Evolutionary conservation across 2,888 invertebrate species (phyloP).

Genomic region (Clepsis dumicolana): DNA sequence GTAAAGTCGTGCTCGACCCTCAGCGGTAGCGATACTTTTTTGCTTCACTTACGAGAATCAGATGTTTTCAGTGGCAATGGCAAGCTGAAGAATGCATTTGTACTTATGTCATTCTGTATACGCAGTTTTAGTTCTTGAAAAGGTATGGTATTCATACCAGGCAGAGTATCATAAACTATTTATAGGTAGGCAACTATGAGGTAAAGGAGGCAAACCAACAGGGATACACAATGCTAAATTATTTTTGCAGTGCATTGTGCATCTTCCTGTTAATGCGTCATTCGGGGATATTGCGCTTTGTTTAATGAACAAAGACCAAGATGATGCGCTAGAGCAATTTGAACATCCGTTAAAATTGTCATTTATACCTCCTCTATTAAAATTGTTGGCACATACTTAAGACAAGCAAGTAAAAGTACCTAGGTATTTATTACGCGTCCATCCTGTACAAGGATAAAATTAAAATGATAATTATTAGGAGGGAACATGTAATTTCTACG

Average conservation of each 20-base stretch:
- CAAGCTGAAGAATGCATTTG: too few relatives aligned
- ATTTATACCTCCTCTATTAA: background rate
- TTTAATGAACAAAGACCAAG: constrained; percentile 2
- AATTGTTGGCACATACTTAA: background rate
- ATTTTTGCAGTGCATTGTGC: background rate
- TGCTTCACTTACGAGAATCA: too few relatives aligned
- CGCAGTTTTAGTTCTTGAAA: background rate
- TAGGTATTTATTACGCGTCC: too few relatives aligned
- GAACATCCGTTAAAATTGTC: background rate
- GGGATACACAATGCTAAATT: background rate
- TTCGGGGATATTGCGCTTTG: background rate
- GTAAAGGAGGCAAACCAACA: background rate
- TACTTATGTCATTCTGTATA: too few relatives aligned
- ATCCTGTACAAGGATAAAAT: too few relatives aligned
- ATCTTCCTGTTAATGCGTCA: constrained; percentile 10
- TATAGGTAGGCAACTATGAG: background rate
- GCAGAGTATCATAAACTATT: too few relatives aligned
- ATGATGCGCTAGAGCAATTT: background rate
- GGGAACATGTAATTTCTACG: too few relatives aligned
- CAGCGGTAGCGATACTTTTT: too few relatives aligned
- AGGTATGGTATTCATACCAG: background rate
- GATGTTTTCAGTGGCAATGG: too few relatives aligned
- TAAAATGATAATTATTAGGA: too few relatives aligned
- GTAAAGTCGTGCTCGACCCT: too few relatives aligned
- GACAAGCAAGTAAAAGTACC: background rate